Evolutionary conservation across 2,113 vertebrate species (phyloP).

Genomic region (Caloenas nicobarica): DNA sequence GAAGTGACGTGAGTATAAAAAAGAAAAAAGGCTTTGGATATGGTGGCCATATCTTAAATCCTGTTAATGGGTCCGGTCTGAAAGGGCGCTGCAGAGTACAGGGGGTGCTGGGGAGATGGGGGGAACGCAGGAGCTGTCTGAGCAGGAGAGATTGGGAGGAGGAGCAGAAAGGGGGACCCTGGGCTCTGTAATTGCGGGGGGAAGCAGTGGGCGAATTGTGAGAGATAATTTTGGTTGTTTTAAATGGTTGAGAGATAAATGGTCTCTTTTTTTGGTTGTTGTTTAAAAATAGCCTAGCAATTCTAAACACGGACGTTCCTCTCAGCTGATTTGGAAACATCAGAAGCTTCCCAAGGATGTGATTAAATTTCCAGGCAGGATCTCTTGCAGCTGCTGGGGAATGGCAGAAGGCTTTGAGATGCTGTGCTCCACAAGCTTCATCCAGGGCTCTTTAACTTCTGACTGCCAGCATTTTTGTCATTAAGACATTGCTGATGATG

Average conservation of each 20-base stretch:
- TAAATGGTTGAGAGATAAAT: not conserved
- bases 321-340: not conserved
- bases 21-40: not conserved
- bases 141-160: not conserved
- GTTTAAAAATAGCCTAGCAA: not conserved
- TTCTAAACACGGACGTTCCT: not conserved
- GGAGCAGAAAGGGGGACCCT: not conserved
- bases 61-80: not conserved
- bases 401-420: not conserved
- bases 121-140: not conserved
- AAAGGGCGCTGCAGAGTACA: not conserved
- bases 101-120: no score
- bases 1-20: not conserved
- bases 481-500: rapidly evolving
- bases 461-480: rapidly evolving
- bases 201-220: not conserved
- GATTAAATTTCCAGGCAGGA: not conserved
- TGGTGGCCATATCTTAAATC: not conserved
- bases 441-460: not conserved
- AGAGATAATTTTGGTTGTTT: not conserved
- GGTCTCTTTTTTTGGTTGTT: not conserved
- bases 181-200: not conserved
- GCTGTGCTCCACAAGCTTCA: not conserved
- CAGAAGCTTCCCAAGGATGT: not conserved
- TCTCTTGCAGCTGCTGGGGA: not conserved